Evolutionary conservation across 1,140 invertebrate genomes (phyloP), one percentile per base, ranked within the genome.

Genomic region (Calycopis cecrops): DNA sequence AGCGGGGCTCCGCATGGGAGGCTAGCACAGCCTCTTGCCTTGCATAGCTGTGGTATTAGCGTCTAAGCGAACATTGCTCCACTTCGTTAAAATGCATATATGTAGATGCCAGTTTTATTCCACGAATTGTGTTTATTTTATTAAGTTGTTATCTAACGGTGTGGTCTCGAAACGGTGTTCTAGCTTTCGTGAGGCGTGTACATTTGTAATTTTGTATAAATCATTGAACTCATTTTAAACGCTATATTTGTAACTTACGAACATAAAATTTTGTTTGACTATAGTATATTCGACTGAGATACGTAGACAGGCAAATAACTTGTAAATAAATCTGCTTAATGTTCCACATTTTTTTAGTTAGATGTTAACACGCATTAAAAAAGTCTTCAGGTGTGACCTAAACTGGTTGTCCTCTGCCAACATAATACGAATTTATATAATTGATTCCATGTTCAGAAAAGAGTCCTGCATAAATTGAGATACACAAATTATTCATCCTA

Each of bases 1-100:
- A 85, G 82, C 82, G 82, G 72, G 82, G 82, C 82, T 84, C 80
- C 82, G 74, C 69, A 72, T 79, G 83, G 82, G 82, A 84, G 83
- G 79, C 79, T 71, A 82, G 64, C 76, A 86, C 79, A 84, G 72
- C 80, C 79, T 84, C 73, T 81, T 81, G 70, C 78, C 75, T 82
- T 79, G 76, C 80, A 84, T 65, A 72, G 72, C 67, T 64, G 68
- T 57, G 62, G 55, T 44, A 44, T 17, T 65, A 54, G 62, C 52
- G 54, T 60, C 52, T 17, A 42, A 44, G 57, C 65, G 54, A 64
- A 62, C 63, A 55, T 55, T 66, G 59, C 62, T 67, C 65, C 50
- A 67, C 62, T 61, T 62, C 49, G 47, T 63, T 60, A 52, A 59
- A 67, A 54, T 60, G 37, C 34, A 48, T 54, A 59, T 49, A 47